These are phyloP conservation scores for Acanthisitta chloris DNA, from an alignment of 2,113 vertebrate species.

Conservation along the genomic window DNA sequence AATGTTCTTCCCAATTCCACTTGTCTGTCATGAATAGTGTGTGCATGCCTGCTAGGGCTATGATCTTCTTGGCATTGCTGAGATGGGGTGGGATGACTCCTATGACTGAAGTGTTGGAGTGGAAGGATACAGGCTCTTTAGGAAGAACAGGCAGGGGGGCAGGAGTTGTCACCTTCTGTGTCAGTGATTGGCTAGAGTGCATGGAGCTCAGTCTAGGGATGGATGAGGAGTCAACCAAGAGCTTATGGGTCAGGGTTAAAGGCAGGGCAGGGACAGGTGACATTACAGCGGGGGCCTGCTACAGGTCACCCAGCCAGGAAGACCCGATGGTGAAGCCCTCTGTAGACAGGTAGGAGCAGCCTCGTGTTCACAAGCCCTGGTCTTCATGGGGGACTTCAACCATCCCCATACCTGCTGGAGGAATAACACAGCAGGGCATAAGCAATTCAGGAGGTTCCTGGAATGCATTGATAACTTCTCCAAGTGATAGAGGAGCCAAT, in stretches of 20 bases:
- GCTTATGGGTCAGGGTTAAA: neutral
- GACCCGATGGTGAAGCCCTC: neutral
- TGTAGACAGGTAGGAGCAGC: neutral
- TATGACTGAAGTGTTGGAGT: neutral
- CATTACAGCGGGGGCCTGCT: neutral
- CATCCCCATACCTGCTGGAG: neutral
- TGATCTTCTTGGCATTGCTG: neutral
- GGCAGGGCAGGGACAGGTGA: neutral
- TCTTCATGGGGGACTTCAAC: neutral
- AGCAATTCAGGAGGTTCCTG: neutral
- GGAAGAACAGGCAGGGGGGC: neutral
- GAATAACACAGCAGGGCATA: neutral
- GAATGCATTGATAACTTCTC: neutral
- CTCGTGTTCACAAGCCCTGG: neutral
- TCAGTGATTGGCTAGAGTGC: neutral
- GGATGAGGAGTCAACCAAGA: neutral
- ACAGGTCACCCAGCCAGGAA: neutral
- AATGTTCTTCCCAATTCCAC: neutral
- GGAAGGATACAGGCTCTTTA: neutral
- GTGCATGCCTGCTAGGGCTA: fast-evolving
- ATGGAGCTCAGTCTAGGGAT: neutral
- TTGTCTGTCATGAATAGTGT: neutral
- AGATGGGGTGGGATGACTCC: neutral
- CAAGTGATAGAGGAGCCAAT: no score
- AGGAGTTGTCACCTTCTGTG: neutral